phyloP scores from a whole-genome alignment of 1,140 invertebrate genomes.

The Doryteuthis pealeii region DNA sequence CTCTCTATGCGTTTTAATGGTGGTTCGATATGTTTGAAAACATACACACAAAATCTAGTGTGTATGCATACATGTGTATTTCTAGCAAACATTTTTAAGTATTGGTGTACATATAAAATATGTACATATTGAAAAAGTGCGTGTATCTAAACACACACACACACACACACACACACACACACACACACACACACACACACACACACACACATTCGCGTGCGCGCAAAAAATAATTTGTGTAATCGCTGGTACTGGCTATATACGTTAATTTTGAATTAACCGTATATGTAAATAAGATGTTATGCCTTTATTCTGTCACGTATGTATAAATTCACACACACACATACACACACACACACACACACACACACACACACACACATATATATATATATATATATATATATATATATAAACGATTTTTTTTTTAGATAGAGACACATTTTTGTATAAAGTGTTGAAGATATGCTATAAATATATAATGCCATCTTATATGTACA shows the following conservation, averaged over 20 bases:
- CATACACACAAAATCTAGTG: too few species aligned
- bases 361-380: not conserved
- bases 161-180: too few species aligned
- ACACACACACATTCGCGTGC: not conserved
- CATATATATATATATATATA: not conserved
- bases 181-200: not conserved
- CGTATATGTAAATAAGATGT: not conserved
- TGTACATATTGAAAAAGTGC: too few species aligned
- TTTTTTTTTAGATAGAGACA: not conserved
- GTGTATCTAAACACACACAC: too few species aligned
- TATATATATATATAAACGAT: slow-evolving; percentile 4
- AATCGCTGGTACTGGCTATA: not conserved
- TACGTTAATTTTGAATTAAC: not conserved
- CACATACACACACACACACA: not conserved
- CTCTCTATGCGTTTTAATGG: too few species aligned
- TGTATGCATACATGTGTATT: too few species aligned
- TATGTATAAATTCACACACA: not conserved
- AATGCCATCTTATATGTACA: not conserved
- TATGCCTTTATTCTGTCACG: not conserved
- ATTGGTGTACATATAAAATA: too few species aligned
- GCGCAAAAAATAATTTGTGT: not conserved
- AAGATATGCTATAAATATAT: not conserved
- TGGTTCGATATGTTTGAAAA: too few species aligned
- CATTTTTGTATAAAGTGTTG: not conserved
- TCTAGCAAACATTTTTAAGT: too few species aligned